A percentile compares a stretch with the other conserved stretches of the same genome.
Conservation (phyloP, 1,140 invertebrate genomes). For the Chymomyza costata region DNA sequence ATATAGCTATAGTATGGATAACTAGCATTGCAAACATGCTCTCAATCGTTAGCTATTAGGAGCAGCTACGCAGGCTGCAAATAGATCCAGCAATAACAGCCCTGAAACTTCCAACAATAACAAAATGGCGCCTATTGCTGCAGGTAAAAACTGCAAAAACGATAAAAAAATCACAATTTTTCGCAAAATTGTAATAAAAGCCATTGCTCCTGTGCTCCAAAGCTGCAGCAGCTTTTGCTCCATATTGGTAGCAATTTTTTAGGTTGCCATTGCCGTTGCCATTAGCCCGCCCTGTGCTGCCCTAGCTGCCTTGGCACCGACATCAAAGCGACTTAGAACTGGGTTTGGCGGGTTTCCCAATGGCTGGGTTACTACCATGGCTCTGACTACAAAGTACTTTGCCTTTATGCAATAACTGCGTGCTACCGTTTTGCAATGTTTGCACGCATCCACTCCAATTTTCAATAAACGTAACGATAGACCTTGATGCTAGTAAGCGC, state of each 20-base stretch:
- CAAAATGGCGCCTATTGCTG: conserved; percentile 31
- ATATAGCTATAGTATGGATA: no score
- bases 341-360: no score
- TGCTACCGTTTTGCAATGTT: conserved; percentile 39
- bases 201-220: no score
- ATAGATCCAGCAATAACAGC: conserved; percentile 42
- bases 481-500: no score
- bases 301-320: no score
- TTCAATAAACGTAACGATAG: conserved; percentile 40
- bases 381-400: conserved; percentile 27
- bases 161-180: conserved; percentile 3
- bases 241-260: conserved; percentile 20
- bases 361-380: neutral
- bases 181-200: conserved; percentile 27
- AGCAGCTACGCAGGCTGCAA: conserved; percentile 7
- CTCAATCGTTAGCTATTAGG: conserved; percentile 58
- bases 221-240: neutral
- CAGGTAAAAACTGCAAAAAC: conserved; percentile 7
- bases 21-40: conserved; percentile 42
- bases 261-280: no score
- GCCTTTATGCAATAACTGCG: conserved; percentile 45
- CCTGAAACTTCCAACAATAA: conserved; percentile 32
- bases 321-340: no score
- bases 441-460: conserved; percentile 34
- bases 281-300: no score